Evolutionary conservation across 2,797 vertebrate genomes (phyloP), one percentile per base, ranked within the genome.

Genomic region (Parotocinclus haroldoi): DNA sequence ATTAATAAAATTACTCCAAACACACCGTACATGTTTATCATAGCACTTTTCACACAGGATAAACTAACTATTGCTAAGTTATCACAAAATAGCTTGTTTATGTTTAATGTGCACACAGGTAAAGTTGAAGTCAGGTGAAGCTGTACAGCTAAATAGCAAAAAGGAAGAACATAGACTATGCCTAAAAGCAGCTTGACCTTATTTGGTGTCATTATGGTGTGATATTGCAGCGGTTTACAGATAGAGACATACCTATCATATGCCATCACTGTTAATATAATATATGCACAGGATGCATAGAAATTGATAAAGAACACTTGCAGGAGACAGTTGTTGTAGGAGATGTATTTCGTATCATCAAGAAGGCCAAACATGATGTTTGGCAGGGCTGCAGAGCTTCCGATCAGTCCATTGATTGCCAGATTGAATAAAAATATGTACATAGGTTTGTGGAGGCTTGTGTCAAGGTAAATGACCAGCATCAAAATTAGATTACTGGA

Each of bases 221-320:
- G 79, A 57, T 87, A 87, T 45, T 77, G 79, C 62, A 87, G 67
- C 37, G 86, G 86, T 17, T 79, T 80, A 44, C 86, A 86, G 64
- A 87, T 80, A 10, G 82, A 83, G 0, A 87, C 68, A 56, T 81
- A 86, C 0, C 86, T 73, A 40, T 87, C 84, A 45, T 83, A 87
- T 1, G 83, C 86, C 84, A 87, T 87, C 8, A 82, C 69, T 7
- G 82, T 78, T 10, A 87, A 61, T 56, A 82, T 78, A 10, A 40
- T 73, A 66, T 78, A 85, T 42, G 56, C 78, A 73, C 78, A 82
- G 1, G 12, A 14, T 48, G 10, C 71, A 58, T 86, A 85, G 37
- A 80, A 36, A 66, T 75, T 81, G 27, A 71, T 45, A 56, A 73
- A 80, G n/a, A 84, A 82, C 39, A 81, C 78, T 56, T 87, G 86